Percentiles rank a stretch among this genome's conserved stretches.
Conservation (phyloP, 2,113 vertebrate genomes). For the Anguilla japonica region DNA sequence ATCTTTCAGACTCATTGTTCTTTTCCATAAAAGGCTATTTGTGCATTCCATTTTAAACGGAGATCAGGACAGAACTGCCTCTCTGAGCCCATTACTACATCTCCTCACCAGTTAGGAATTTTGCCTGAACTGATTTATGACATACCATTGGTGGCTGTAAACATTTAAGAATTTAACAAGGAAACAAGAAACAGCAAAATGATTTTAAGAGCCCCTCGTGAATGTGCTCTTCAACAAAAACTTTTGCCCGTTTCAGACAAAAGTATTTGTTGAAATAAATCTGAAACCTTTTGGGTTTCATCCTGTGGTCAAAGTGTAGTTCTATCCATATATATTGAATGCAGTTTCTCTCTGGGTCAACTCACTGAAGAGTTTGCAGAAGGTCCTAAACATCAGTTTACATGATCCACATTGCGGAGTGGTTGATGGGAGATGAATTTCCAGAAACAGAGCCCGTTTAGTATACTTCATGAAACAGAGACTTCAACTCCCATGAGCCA, state of each 20-base stretch:
- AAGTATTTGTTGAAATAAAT: not conserved
- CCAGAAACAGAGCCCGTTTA: not conserved
- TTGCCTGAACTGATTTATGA: not conserved
- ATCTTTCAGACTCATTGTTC: too few relatives aligned
- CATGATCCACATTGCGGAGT: not conserved
- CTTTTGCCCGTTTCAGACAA: not conserved
- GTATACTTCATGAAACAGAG: too few relatives aligned
- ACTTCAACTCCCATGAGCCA: not conserved
- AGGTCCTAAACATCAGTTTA: not conserved
- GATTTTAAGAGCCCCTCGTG: not conserved
- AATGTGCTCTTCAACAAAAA: not conserved
- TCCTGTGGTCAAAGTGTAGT: not conserved
- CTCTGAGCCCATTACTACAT: not conserved
- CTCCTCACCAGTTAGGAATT: not conserved
- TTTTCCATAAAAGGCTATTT: too few relatives aligned
- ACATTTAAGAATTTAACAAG: constrained; percentile 11
- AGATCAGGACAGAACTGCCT: not conserved
- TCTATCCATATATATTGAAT: not conserved
- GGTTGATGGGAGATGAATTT: not conserved
- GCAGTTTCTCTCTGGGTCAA: not conserved
- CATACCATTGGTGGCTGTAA: not conserved
- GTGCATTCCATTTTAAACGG: not conserved
- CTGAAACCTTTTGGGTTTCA: not conserved
- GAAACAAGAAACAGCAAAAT: not conserved
- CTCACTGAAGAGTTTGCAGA: too few relatives aligned